These are phyloP conservation scores for Oscheius sp. DNA, from an alignment of 2,888 invertebrate genomes.

Conservation along the genomic window DNA sequence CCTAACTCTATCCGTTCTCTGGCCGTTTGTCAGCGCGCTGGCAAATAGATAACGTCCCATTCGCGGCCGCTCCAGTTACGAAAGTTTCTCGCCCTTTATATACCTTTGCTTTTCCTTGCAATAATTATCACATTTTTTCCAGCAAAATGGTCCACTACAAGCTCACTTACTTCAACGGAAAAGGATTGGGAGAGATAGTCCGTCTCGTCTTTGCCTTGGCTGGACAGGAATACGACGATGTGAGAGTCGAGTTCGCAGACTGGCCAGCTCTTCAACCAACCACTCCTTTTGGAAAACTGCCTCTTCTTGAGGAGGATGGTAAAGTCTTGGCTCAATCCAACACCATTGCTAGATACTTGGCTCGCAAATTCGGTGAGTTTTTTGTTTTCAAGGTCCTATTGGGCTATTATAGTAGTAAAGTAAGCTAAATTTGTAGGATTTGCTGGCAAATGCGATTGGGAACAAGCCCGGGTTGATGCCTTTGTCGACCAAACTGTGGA, in stretches of 20 bases:
- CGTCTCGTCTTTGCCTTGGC: constrained; percentile 43
- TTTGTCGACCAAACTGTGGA: constrained; percentile 52
- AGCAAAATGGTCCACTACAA: constrained; percentile 49
- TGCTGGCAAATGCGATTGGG: constrained; percentile 40
- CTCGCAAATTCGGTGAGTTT: constrained; percentile 35
- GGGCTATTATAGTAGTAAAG: too few relatives aligned
- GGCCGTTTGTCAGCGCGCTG: too few relatives aligned
- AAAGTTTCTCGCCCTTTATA: too few relatives aligned
- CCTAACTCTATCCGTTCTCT: too few relatives aligned
- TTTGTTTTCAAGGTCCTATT: too few relatives aligned
- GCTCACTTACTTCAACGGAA: constrained; percentile 44
- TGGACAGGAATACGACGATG: constrained; percentile 53
- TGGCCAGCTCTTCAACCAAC: constrained; percentile 38
- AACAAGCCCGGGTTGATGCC: constrained; percentile 51
- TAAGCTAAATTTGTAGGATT: constrained; percentile 6
- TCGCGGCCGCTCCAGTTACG: too few relatives aligned
- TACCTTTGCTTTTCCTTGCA: too few relatives aligned
- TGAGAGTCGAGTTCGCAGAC: constrained; percentile 41
- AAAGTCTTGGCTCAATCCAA: constrained; percentile 39
- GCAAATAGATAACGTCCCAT: too few relatives aligned
- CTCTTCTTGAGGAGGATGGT: constrained; percentile 45
- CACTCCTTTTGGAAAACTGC: constrained; percentile 43
- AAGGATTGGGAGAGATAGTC: constrained; percentile 43
- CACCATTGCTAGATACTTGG: constrained; percentile 46
- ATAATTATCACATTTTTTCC: too few relatives aligned